Base-by-base conservation (phyloP, 2,113 vertebrate species). In the Corydoras maculifer region DNA sequence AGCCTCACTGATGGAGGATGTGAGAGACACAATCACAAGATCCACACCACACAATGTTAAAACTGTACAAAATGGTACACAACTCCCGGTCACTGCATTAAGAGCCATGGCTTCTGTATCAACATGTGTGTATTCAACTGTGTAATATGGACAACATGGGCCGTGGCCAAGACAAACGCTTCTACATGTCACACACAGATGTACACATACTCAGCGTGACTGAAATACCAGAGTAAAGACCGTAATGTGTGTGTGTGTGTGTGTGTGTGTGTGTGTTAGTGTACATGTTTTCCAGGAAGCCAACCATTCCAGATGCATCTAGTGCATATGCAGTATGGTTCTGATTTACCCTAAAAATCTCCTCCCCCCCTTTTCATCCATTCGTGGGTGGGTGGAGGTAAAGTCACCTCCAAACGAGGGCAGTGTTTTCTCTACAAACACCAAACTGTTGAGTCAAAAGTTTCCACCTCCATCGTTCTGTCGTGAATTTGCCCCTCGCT, bases 371-470 rank as follows among this genome's bases (percentile, higher is more conserved):
- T 43, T 15, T 9, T 13, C 53, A 2, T 65, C 51, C 58, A 32
- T 61, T 57, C 64, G 9, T 53, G 10, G 59, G 48, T 54, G 48
- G 62, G 62, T 5, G 14, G 61, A n/a, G 14, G 62, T 4, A 32
- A 55, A 67, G 65, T 67, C 51, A 67, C 3, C 51, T 53, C 13
- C 54, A n/a, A 57, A n/a, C 6, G 13, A 57, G 14, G 54, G 54
- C 54, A 57, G 54, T 57, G 54, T 53, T 81, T 84, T 62, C 30
- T 81, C 77, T 79, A 71, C 25, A 67, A 58, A 76, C 48, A 48
- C 11, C 13, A 18, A 69, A 58, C 31, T 15, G 53, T 35, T 31
- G 13, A 31, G 51, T 8, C 29, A 35, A 67, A 67, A 15, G 11
- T 35, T 35, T 63, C 60, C 53, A 43, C 55, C 11, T 29, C 35